These are phyloP conservation scores for Cyprinodon variegatus DNA, from an alignment of 2,113 vertebrate genomes.

Conservation along the genomic window DNA sequence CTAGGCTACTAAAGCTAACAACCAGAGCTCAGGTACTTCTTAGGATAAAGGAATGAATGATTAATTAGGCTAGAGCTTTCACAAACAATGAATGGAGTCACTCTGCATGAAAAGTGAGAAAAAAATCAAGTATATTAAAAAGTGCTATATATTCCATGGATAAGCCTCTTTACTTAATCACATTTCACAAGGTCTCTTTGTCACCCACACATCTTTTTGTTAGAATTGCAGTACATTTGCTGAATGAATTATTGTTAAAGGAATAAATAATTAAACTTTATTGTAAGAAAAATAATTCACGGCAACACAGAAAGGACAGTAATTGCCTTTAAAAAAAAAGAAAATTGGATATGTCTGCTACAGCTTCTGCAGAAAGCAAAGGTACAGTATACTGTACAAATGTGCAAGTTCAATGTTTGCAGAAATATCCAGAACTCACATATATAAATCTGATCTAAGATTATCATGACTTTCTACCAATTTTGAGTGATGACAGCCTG, in stretches of 20 bases:
- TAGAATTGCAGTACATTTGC: not conserved
- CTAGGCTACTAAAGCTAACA: not conserved
- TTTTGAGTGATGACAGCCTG: not conserved
- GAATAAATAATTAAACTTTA: constrained; percentile 1
- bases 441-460: not conserved
- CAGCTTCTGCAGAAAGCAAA: not conserved
- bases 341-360: not conserved
- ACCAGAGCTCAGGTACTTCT: not conserved
- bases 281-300: not conserved
- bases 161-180: not conserved
- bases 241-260: no score
- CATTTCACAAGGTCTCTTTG: not conserved
- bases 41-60: not conserved
- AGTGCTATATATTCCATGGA: not conserved
- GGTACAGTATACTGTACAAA: not conserved
- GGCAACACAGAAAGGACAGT: not conserved
- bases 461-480: not conserved
- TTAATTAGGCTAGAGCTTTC: not conserved
- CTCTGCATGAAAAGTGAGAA: not conserved
- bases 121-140: not conserved
- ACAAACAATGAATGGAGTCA: not conserved
- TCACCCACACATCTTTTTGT: not conserved
- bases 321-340: constrained; percentile 1
- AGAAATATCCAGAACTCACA: not conserved
- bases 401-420: not conserved